Base-by-base conservation (phyloP, 2,888 invertebrate genomes). In the Ophraella communa region DNA sequence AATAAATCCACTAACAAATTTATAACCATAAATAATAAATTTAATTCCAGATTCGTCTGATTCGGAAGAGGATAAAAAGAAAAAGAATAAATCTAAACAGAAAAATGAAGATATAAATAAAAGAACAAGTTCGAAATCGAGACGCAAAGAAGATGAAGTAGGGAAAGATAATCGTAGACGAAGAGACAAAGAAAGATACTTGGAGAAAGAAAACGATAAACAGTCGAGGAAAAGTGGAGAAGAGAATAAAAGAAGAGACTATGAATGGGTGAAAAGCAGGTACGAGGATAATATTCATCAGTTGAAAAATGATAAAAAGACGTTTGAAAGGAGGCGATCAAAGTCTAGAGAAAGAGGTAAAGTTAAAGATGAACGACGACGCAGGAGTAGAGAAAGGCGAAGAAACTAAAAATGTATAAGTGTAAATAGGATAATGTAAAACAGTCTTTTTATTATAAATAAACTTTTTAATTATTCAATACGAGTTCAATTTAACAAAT, bases 61-160 rank as follows among this genome's bases (percentile, higher is more conserved):
- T 65, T 77, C 78, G 10, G 77, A 77, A 33, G 75, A 77, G 45
- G 74, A 75, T 3, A 67, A 67, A 42, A 45, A 68, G 51, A 35
- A 74, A 71, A 60, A 65, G 67, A 23, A 64, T 35, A 59, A 68
- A 62, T 57, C 65, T 20, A 62, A 42, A 54, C 69, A 72, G 64
- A 55, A 44, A 59, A 11, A 23, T 5, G 10, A 68, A 68, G 67
- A 60, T 18, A 23, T 24, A 51, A 11, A 21, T 3, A 20, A 23
- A 52, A 62, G 21, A 44, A 44, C 55, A 68, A 67, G 60, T 62
- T 61, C 35, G 58, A 51, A 20, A 64, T 47, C 20, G 30, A 51
- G 18, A 39, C 3, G 45, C 8, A 47, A 24, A 30, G 39, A 55
- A 45, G 21, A 30, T 18, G 14, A 68, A 58, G 20, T 18, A n/a